These are phyloP conservation scores for Botia kubotai DNA, from an alignment of 2,797 vertebrate species.

Conservation along the genomic window DNA sequence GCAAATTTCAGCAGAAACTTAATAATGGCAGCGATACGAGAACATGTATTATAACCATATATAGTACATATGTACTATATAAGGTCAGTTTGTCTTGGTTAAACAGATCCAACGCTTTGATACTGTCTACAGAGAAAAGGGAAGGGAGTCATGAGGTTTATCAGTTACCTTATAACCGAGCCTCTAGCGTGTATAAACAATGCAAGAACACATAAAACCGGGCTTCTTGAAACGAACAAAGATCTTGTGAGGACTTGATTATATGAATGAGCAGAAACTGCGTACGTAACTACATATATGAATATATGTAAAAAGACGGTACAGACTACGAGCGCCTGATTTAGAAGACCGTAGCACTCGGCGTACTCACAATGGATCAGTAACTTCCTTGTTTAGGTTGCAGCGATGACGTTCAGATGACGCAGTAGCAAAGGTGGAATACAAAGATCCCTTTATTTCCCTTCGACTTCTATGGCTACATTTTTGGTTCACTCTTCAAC, in stretches of 20 bases:
- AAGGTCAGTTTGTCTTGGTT: not conserved
- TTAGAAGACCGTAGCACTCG: not conserved
- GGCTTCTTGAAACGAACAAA: not conserved
- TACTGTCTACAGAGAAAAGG: not conserved
- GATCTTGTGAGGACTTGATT: not conserved
- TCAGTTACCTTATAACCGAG: constrained; percentile 18
- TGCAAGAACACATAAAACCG: not conserved
- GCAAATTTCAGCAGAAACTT: not conserved
- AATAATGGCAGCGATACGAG: too few relatives aligned
- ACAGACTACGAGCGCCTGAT: not conserved
- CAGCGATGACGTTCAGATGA: constrained; percentile 23
- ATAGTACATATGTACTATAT: too few relatives aligned
- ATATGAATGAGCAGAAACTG: not conserved
- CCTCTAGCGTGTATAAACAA: not conserved
- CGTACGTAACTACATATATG: not conserved
- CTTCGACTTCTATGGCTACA: too few relatives aligned
- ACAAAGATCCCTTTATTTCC: not conserved
- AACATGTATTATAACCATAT: not conserved
- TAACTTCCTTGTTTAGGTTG: constrained; percentile 43
- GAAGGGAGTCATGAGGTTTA: not conserved
- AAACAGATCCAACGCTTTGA: not conserved
- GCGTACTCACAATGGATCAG: not conserved
- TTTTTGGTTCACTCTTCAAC: too few relatives aligned
- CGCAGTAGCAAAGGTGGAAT: not conserved
- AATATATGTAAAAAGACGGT: not conserved